Conservation (phyloP, 2,888 invertebrate genomes). For the Scaptomyza cyrtandrae region DNA sequence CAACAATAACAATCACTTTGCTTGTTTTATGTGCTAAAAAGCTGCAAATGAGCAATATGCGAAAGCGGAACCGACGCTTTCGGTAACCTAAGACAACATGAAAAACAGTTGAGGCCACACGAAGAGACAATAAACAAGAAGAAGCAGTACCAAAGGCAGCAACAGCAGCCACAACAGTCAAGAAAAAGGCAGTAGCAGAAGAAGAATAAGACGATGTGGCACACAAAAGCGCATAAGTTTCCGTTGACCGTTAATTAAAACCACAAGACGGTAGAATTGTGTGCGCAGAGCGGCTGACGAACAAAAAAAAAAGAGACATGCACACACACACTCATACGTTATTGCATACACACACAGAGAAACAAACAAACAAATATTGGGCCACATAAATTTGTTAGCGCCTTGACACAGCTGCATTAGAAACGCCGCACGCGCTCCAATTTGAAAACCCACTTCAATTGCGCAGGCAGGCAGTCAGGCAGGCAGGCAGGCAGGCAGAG, state of each 20-base stretch:
- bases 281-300: constrained; percentile 5
- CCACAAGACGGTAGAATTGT: constrained; percentile 69
- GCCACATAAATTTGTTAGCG: constrained; percentile 72
- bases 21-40: constrained; percentile 36
- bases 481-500: not conserved
- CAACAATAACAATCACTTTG: not conserved
- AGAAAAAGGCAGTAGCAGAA: constrained; percentile 13
- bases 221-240: constrained; percentile 76
- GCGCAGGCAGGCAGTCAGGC: constrained; percentile 2
- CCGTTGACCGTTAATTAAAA: constrained; percentile 79
- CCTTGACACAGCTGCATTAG: constrained; percentile 76
- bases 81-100: constrained; percentile 73
- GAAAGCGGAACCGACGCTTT: constrained; percentile 73
- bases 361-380: constrained; percentile 25
- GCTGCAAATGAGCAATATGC: constrained; percentile 52
- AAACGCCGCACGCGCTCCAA: constrained; percentile 61
- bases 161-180: constrained; percentile 8
- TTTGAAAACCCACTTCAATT: constrained; percentile 55
- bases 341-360: constrained; percentile 5
- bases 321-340: constrained; percentile 16
- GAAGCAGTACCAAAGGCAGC: constrained; percentile 7
- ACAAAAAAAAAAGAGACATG: constrained; percentile 4
- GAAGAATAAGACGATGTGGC: constrained; percentile 52
- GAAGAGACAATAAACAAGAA: constrained; percentile 38
- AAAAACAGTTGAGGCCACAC: constrained; percentile 64